Evolutionary conservation across 2,888 invertebrate genomes (phyloP), one percentile per base, ranked within the genome.

Genomic region (Pseudeuparius sepicola): DNA sequence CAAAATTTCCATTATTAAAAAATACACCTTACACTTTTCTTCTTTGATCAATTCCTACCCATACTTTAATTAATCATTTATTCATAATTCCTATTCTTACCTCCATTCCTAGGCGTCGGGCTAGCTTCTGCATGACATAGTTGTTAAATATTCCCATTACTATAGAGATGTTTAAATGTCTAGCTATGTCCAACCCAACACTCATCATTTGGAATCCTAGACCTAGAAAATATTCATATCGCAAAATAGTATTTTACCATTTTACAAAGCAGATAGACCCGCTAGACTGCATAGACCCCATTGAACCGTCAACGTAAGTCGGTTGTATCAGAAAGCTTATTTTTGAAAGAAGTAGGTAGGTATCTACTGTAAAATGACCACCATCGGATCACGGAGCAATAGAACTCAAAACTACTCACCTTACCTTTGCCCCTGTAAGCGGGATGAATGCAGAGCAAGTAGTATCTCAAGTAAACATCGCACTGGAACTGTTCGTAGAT

Each of bases 71-170:
- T n/a, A n/a, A n/a, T n/a, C n/a, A n/a, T n/a, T n/a, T n/a, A n/a
- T n/a, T n/a, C n/a, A n/a, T n/a, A n/a, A n/a, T n/a, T 31, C 20
- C 5, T 20, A 7, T 9, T 31, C 7, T 34, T 24, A 42, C 41
- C 29, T 41, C 40, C 50, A 61, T 56, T 14, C 57, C 59, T 4
- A 59, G 35, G 31, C 42, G 50, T 34, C 45, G 53, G 0, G 55
- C 60, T 4, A 49, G 36, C 36, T 53, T 56, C 38, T 61, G 61
- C 14, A 56, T 15, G 9, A 42, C 40, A 34, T 28, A 46, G 28
- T 44, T 52, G 16, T 44, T 46, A 40, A 60, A 58, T 12, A 61
- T 45, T 3, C 60, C 60, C 47, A 54, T 54, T 4, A 55, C 44
- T 3, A 56, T 51, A 1, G 52, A 48, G 14, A 60, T 47, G 15